Conservation (phyloP, 1,140 invertebrate genomes). For the Octopus bimaculoides region DNA sequence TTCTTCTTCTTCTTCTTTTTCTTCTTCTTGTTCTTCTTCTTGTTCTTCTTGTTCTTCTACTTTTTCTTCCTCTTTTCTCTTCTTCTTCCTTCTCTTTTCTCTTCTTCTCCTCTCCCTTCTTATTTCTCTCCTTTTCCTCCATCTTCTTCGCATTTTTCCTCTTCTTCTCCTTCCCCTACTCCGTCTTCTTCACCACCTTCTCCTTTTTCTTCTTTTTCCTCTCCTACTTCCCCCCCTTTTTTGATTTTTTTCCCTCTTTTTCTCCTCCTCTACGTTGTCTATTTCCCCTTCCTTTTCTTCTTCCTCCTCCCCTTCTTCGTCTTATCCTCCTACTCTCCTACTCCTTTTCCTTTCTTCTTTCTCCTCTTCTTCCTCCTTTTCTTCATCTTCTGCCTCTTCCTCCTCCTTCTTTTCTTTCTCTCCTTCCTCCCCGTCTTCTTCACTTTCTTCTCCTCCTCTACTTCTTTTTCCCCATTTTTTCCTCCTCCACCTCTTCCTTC, state of each 20-base stretch:
- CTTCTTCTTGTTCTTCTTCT: not conserved
- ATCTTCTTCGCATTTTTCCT: not conserved
- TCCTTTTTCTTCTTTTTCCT: not conserved
- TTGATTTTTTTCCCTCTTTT: not conserved
- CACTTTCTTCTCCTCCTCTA: not conserved
- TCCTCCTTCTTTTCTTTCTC: not conserved
- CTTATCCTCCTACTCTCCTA: not conserved
- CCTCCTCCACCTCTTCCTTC: not conserved
- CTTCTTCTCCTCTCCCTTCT: not conserved
- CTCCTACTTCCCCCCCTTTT: not conserved
- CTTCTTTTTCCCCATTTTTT: not conserved
- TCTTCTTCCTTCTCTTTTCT: not conserved
- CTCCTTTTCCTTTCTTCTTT: not conserved
- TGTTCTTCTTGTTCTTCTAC: not conserved
- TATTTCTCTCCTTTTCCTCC: not conserved
- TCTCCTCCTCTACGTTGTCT: not conserved
- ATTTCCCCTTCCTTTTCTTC: not conserved
- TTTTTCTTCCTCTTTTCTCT: not conserved
- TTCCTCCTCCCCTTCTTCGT: not conserved
- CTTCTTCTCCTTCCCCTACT: too few relatives aligned
- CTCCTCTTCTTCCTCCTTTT: not conserved
- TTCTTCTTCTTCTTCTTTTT: not conserved
- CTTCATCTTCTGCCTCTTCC: not conserved
- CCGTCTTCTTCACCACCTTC: not conserved
- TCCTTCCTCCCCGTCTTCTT: not conserved